Evolutionary conservation across 1,140 invertebrate genomes (phyloP), one percentile per base, ranked within the genome.

Genomic region (Agrilus planipennis): DNA sequence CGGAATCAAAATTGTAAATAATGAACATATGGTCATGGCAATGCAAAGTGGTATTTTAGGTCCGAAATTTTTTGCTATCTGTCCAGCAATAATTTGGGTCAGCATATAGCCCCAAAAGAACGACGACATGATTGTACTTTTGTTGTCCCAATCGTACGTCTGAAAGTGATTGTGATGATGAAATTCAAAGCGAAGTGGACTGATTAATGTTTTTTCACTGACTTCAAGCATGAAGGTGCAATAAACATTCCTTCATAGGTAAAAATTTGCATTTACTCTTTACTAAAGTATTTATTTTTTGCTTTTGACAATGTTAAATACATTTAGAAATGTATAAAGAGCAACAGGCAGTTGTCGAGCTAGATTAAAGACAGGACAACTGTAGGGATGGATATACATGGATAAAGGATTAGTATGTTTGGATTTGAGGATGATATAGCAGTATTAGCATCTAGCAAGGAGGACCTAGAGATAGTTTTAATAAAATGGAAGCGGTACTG

Each of bases 61-160:
- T n/a, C 80, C 78, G 34, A 70, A 74, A 9, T 62, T 67, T 38
- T 77, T 68, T 1, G 73, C 72, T 0, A 82, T 44, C 41, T 76
- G 71, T 1, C 80, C 81, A 0, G 73, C 79, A 0, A 79, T 75
- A 6, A 87, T 68, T 56, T 53, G 51, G 3, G 71, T 65, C 1
- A 65, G 30, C 2, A 68, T 61, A 41, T 69, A 69, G 9, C 67
- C 67, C 70, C 70, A 76, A 45, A 79, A 81, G 44, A 81, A 81
- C 2, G 77, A 71, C 16, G 70, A 70, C 1, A 79, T 51, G 22
- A 75, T 68, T 2, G 69, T 22, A 3, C 67, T 67, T 49, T 73
- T 52, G 38, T 15, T 61, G 29, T 34, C 62, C 46, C 75, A 74
- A 22, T 45, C 44, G 75, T 16, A 57, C 29, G 37, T 69, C 25